phyloP scores from a whole-genome alignment of 1,140 invertebrate species.

The Anastrepha ludens region DNA sequence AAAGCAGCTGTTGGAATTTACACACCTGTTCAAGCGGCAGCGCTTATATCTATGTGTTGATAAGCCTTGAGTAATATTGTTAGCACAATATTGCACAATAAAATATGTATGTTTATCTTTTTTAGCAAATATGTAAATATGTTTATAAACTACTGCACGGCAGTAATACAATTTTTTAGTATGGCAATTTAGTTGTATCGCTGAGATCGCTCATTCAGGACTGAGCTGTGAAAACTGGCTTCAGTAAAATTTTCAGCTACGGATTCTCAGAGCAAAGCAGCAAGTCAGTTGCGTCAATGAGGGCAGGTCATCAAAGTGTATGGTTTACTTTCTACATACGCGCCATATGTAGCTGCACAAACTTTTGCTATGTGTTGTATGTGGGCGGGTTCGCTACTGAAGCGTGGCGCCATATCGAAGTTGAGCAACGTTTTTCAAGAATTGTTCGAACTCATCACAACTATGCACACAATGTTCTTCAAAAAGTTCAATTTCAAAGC shows the following conservation, averaged over 20 bases:
- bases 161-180: not conserved
- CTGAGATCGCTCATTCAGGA: slow-evolving; percentile 38
- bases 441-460: not conserved
- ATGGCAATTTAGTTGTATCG: not conserved
- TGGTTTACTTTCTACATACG: not conserved
- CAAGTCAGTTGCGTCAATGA: not conserved
- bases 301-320: not conserved
- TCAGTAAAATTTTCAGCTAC: not conserved
- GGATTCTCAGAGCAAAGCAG: not conserved
- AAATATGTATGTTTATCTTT: not conserved
- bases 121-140: not conserved
- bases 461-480: not conserved
- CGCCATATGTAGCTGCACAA: not conserved
- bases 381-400: slow-evolving; percentile 30
- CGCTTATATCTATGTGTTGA: not conserved
- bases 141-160: slow-evolving; percentile 24
- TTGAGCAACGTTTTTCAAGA: slow-evolving; percentile 4
- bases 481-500: too few relatives aligned
- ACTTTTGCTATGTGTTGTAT: slow-evolving; percentile 8
- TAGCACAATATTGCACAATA: not conserved
- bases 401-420: slow-evolving; percentile 23
- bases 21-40: slow-evolving; percentile 14
- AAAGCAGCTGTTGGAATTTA: slow-evolving; percentile 13
- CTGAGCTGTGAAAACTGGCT: slow-evolving; percentile 15
- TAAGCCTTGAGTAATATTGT: not conserved